A percentile compares a stretch with the other conserved stretches of the same genome.
Conservation (phyloP, 2,113 vertebrate species). For the Poeciliopsis turrubarensis region DNA sequence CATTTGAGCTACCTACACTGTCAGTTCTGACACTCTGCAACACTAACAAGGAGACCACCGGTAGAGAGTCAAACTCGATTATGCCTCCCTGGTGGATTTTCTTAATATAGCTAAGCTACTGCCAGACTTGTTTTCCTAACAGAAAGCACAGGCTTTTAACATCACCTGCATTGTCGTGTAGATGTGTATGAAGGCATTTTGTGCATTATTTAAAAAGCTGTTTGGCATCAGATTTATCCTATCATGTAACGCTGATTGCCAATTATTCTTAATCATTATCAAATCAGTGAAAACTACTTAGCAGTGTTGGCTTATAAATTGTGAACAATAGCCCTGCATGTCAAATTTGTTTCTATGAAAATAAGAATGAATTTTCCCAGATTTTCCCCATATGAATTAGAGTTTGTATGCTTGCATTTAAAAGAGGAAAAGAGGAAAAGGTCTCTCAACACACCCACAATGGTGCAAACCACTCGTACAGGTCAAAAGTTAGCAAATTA, state of each 20-base stretch:
- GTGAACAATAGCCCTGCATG: conserved; percentile 72
- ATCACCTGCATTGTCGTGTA: conserved; percentile 21
- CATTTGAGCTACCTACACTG: conserved; percentile 81
- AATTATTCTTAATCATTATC: not conserved
- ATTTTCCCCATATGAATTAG: not conserved
- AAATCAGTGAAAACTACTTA: conserved; percentile 12
- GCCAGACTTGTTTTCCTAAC: conserved; percentile 59
- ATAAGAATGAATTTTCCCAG: not conserved
- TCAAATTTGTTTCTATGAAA: not conserved
- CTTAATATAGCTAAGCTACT: conserved; percentile 68
- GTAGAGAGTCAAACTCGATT: conserved; percentile 75
- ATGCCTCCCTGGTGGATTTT: conserved; percentile 68
- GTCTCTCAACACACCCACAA: no score
- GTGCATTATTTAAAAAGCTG: not conserved
- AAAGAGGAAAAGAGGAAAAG: not conserved
- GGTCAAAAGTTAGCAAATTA: no score
- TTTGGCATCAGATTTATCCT: not conserved
- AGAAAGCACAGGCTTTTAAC: conserved; percentile 32
- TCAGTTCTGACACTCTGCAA: conserved; percentile 75
- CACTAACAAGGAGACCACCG: conserved; percentile 80
- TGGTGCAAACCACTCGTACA: no score
- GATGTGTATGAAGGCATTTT: conserved; percentile 10
- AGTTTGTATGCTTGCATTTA: not conserved
- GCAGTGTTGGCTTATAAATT: conserved; percentile 35
- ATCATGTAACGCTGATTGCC: not conserved